Conservation (phyloP, 2,888 invertebrate species). For the Beris morrisii region DNA sequence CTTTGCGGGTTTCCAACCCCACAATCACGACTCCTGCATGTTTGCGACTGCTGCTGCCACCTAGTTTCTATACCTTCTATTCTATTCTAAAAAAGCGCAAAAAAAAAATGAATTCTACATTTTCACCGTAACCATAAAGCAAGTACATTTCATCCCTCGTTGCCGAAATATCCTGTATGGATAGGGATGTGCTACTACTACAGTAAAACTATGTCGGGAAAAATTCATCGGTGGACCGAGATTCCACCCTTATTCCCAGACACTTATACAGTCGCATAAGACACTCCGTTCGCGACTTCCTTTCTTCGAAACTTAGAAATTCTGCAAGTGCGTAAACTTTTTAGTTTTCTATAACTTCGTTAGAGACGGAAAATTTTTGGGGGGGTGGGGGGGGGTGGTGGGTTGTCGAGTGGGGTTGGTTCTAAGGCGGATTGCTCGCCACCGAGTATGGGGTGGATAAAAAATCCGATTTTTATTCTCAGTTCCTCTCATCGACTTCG, state of each 20-base stretch:
- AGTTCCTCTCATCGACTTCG: conserved; percentile 7
- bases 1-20: conserved; percentile 15
- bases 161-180: conserved; percentile 32
- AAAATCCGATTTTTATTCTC: conserved; percentile 8
- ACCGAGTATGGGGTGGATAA: background rate
- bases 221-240: background rate
- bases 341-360: conserved; percentile 40
- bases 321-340: conserved; percentile 40
- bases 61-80: conserved; percentile 33
- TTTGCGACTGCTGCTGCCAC: conserved; percentile 22
- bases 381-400: conserved; percentile 1
- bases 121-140: conserved; percentile 37
- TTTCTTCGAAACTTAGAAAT: conserved; percentile 37
- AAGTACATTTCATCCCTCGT: conserved; percentile 33
- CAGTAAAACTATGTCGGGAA: conserved; percentile 26
- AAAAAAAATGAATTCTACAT: conserved; percentile 34
- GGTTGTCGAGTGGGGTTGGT: background rate
- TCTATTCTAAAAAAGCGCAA: background rate
- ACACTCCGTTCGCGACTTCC: conserved; percentile 22
- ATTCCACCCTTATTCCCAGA: background rate
- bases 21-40: conserved; percentile 15
- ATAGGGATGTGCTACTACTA: conserved; percentile 17
- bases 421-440: conserved; percentile 5
- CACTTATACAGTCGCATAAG: conserved; percentile 19
- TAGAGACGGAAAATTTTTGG: conserved; percentile 32